Conservation (phyloP, 64 coral and sea anemone genomes). For the Hydrozoanthus tunicans region DNA sequence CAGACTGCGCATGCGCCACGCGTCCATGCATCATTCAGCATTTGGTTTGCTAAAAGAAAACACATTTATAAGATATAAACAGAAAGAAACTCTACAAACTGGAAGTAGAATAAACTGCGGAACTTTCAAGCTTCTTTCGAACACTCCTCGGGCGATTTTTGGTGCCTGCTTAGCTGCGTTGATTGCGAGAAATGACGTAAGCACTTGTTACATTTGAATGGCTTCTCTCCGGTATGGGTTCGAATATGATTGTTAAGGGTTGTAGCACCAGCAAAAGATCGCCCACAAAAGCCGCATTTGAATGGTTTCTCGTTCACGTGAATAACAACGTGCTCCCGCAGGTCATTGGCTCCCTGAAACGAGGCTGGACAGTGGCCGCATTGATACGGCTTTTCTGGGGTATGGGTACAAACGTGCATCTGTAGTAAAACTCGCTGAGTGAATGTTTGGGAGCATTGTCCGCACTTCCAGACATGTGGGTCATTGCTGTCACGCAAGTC, state of each 20-base stretch:
- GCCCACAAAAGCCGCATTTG: conserved; percentile 84
- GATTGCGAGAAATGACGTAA: conserved; percentile 77
- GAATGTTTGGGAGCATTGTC: conserved; percentile 80
- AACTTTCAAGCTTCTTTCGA: not conserved
- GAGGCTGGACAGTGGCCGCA: conserved; percentile 77
- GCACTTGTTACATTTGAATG: conserved; percentile 81
- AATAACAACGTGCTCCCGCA: conserved; percentile 78
- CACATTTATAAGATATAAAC: not conserved
- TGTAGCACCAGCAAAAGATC: conserved; percentile 82
- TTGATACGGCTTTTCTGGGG: conserved; percentile 76
- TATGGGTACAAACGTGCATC: conserved; percentile 82
- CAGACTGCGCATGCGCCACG: too few relatives aligned
- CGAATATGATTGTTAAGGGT: conserved; percentile 87
- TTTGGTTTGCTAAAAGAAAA: not conserved
- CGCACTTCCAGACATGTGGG: conserved; percentile 72
- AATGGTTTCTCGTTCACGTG: conserved; percentile 90
- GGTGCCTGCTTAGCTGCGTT: conserved; percentile 77
- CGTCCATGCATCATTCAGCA: too few relatives aligned
- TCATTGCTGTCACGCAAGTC: conserved; percentile 58
- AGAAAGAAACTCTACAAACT: not conserved
- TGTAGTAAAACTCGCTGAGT: conserved; percentile 78
- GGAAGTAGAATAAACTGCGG: not conserved
- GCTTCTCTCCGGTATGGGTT: conserved; percentile 86
- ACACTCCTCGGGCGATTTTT: conserved; percentile 75
- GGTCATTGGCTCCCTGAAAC: conserved; percentile 66